Conservation (phyloP, 1,140 invertebrate genomes). For the Anastrepha ludens region DNA sequence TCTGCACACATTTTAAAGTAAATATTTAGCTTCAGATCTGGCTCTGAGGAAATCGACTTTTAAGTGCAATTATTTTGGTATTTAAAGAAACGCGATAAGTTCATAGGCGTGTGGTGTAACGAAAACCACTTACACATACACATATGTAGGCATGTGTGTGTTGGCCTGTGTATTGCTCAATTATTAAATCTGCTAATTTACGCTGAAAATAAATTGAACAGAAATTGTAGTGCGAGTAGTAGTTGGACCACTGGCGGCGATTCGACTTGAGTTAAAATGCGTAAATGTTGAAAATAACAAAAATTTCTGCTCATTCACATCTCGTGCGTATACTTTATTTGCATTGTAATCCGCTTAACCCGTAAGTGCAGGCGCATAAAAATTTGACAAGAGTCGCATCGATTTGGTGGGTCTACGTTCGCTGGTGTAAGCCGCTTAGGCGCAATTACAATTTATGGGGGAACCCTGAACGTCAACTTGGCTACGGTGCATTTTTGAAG, state of each 20-base stretch:
- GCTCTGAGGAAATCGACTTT: background rate
- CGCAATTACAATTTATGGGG: conserved; percentile 21
- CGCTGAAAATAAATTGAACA: conserved; percentile 20
- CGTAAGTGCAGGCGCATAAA: conserved; percentile 2
- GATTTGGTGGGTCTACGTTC: background rate
- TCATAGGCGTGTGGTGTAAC: background rate
- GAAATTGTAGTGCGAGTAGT: background rate
- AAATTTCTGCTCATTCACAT: background rate
- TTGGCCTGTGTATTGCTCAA: background rate
- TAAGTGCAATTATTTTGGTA: conserved; percentile 24
- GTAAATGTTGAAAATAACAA: background rate
- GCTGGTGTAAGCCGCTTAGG: conserved; percentile 4
- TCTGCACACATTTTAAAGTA: background rate
- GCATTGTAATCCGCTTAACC: conserved; percentile 43
- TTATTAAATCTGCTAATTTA: conserved; percentile 35
- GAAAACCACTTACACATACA: background rate
- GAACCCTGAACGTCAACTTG: background rate
- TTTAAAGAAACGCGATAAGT: background rate
- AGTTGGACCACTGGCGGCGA: background rate
- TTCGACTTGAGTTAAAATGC: background rate
- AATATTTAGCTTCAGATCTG: background rate
- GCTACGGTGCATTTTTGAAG: background rate
- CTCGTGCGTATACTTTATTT: background rate
- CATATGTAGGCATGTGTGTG: background rate
- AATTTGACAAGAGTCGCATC: conserved; percentile 1